Percentiles rank a stretch among this genome's conserved stretches.
phyloP scores from a whole-genome alignment of 2,888 invertebrate species.

The Melieria omissa region DNA sequence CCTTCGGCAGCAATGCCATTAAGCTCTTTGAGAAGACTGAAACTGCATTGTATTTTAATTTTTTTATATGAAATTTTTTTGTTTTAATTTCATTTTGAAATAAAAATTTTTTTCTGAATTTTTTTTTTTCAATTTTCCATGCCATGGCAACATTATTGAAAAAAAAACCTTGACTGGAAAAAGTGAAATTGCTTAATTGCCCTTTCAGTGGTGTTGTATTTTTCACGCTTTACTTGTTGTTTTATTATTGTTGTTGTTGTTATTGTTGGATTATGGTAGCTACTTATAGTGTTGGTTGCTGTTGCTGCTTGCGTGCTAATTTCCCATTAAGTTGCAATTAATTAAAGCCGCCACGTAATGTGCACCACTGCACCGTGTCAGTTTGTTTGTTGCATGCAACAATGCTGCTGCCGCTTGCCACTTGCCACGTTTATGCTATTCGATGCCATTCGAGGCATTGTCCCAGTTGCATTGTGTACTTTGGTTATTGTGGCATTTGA shows the following conservation, averaged over 20 bases:
- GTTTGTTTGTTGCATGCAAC: not conserved
- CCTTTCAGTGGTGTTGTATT: slow-evolving; percentile 25
- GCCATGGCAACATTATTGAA: not conserved
- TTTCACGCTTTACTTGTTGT: not conserved
- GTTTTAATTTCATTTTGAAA: too few species aligned
- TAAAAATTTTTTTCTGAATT: too few species aligned
- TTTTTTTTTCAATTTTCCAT: too few species aligned
- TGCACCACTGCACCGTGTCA: slow-evolving; percentile 18
- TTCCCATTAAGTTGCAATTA: slow-evolving; percentile 45
- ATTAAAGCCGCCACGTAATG: slow-evolving; percentile 41
- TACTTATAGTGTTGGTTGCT: not conserved
- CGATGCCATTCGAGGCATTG: too few species aligned
- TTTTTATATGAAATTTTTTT: too few species aligned
- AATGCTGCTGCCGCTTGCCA: too few species aligned
- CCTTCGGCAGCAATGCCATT: too few species aligned
- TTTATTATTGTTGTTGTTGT: not conserved
- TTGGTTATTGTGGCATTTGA: too few species aligned
- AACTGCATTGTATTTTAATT: too few species aligned
- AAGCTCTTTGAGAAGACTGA: too few species aligned
- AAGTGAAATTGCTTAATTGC: slow-evolving; percentile 45
- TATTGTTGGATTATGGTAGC: not conserved
- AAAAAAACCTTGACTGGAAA: slow-evolving; percentile 1
- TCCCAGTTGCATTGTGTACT: too few species aligned
- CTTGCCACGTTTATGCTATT: too few species aligned
- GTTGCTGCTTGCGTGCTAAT: slow-evolving; percentile 42